Percentiles rank a stretch among this genome's conserved stretches.
phyloP scores from a whole-genome alignment of 2,888 invertebrate genomes.

The Cosmia trapezina region DNA sequence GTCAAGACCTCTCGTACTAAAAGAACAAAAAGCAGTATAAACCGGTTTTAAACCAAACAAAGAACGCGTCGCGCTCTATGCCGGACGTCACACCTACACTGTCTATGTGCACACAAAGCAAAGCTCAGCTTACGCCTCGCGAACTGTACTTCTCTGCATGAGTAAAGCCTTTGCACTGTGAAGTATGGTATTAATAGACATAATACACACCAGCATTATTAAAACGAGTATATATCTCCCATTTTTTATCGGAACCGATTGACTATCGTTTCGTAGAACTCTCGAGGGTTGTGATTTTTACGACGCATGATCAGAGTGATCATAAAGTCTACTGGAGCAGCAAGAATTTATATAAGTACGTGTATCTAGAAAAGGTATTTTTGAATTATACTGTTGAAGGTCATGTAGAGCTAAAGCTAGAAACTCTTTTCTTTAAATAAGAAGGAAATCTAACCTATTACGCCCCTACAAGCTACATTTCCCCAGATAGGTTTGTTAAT shows the following conservation, averaged over 20 bases:
- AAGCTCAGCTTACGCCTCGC: no score
- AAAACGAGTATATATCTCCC: not conserved
- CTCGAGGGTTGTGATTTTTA: slow-evolving; percentile 41
- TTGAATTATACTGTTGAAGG: not conserved
- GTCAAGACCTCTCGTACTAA: no score
- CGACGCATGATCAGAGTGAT: slow-evolving; percentile 37
- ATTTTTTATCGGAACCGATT: slow-evolving; percentile 14
- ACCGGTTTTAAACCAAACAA: no score
- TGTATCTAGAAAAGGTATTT: slow-evolving; percentile 6
- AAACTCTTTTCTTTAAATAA: not conserved
- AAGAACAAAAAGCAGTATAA: no score
- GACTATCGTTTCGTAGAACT: slow-evolving; percentile 28
- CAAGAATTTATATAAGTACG: slow-evolving; percentile 27
- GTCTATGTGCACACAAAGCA: no score
- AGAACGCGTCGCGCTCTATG: no score
- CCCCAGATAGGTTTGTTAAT: not conserved
- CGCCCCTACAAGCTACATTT: not conserved
- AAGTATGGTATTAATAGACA: not conserved
- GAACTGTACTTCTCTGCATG: not conserved
- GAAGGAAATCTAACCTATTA: not conserved
- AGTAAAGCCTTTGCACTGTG: not conserved
- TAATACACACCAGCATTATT: not conserved
- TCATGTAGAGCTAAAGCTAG: not conserved
- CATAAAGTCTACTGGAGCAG: slow-evolving; percentile 43
- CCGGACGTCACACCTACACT: no score